Base-by-base conservation (phyloP, 2,113 vertebrate species). In the Synchiropus splendidus region DNA sequence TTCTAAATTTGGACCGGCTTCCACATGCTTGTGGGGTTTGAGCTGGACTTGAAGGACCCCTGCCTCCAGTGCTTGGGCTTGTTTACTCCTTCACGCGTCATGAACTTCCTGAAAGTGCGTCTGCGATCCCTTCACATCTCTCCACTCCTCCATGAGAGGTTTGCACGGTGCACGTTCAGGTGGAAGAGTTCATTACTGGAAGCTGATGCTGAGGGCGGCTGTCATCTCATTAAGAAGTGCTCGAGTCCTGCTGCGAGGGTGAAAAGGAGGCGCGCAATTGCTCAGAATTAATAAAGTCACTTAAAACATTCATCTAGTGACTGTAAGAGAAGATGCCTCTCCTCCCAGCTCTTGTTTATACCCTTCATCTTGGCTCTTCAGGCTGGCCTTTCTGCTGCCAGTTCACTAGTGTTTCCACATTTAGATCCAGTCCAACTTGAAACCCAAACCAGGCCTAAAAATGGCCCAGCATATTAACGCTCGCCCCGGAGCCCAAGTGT, bases 1-100 rank as follows among this genome's bases (percentile, higher is more conserved):
- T 89, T 80, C 86, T 92, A 90, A 89, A 86, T 90, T 88, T 88
- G 88, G 86, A 86, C 75, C 71, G 44, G 41, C 58, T 82, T 82
- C 64, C 65, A 77, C 79, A 64, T 64, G 13, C 13, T 4, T 13
- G 6, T 37, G 36, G 4, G 2, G 6, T 15, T 15, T 10, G 14
- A 37, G 9, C 9, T 37, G 3, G 16, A 16, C 13, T 37, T 13
- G 12, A 39, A 39, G 16, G 37, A 39, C 16, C 9, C 36, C 10
- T 13, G 12, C 16, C 16, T 10, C 36, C 10, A 10, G 12, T 13
- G 8, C 9, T 17, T 34, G 8, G 2, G 16, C 13, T 31, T 10
- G 12, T 30, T 42, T 18, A 15, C 21, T 21, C 39, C 12, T 14
- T 15, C 9, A 10, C 14, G 32, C 10, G 41, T 45, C 48, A 46